These are phyloP conservation scores for Aphodius granarius DNA, from an alignment of 2,888 invertebrate species.

Conservation along the genomic window DNA sequence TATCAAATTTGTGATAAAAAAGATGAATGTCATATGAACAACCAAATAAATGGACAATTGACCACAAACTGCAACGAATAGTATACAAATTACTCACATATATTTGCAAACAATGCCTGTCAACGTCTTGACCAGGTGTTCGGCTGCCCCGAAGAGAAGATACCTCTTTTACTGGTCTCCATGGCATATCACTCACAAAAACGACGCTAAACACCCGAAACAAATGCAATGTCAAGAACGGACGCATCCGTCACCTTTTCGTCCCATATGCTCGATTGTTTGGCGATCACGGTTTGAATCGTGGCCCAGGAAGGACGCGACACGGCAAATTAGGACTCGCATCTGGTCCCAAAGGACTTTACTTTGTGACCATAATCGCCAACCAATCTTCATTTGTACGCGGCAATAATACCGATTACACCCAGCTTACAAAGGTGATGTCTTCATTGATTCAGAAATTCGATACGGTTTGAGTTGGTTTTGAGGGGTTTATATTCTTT, in stretches of 20 bases:
- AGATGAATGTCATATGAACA: no score
- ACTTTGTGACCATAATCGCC: neutral
- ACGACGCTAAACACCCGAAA: neutral
- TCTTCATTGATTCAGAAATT: neutral
- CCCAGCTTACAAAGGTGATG: neutral
- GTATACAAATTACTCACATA: no score
- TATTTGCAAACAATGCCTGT: neutral
- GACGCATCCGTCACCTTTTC: neutral
- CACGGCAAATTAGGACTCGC: neutral
- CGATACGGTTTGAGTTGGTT: neutral
- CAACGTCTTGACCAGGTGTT: neutral
- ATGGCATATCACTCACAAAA: neutral
- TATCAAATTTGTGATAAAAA: no score
- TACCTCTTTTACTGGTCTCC: no score
- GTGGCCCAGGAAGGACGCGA: neutral
- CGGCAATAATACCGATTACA: neutral
- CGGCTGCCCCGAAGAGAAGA: no score
- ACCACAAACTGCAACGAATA: no score
- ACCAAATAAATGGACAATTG: no score
- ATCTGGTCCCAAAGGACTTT: neutral
- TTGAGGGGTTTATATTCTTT: neutral
- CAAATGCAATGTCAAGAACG: neutral
- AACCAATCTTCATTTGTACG: neutral
- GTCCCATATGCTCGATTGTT: neutral
- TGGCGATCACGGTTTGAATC: conserved; percentile 8